These are phyloP conservation scores for Ephydatia muelleri DNA, from an alignment of 37 sponge, comb jelly and placozoan genomes.

Conservation along the genomic window DNA sequence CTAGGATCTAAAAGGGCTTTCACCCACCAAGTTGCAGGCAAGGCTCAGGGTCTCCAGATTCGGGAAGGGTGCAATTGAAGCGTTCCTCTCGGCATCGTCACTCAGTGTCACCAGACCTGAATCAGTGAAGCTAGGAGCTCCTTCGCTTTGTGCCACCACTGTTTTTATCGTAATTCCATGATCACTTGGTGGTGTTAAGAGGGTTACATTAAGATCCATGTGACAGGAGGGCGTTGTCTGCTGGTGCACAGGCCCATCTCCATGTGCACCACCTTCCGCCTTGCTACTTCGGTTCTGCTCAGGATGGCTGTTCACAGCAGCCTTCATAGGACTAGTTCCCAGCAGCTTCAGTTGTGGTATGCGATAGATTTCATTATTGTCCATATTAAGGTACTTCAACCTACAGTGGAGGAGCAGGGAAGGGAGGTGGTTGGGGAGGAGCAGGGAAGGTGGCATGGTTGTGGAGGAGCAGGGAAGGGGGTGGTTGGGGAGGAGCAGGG, in stretches of 20 bases:
- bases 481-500: background rate
- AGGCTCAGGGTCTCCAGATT: slow-evolving; percentile 68
- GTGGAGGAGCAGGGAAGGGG: background rate
- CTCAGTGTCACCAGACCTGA: background rate
- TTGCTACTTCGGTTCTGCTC: background rate
- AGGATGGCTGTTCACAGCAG: background rate
- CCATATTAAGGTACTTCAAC: slow-evolving; percentile 77
- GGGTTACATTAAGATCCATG: background rate
- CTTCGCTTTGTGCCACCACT: background rate
- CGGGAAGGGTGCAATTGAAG: slow-evolving; percentile 66
- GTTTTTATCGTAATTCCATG: background rate
- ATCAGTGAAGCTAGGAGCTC: background rate
- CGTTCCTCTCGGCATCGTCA: too few species aligned
- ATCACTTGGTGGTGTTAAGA: background rate
- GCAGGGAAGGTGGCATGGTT: background rate
- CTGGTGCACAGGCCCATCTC: background rate
- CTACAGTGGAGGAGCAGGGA: slow-evolving; percentile 17
- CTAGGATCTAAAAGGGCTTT: slow-evolving; percentile 2
- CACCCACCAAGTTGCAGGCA: slow-evolving; percentile 69
- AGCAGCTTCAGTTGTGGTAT: slow-evolving; percentile 83
- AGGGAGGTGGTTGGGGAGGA: too few species aligned
- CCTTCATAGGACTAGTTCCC: slow-evolving; percentile 37
- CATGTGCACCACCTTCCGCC: background rate
- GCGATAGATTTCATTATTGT: slow-evolving; percentile 79
- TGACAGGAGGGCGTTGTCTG: background rate